These are phyloP conservation scores for Pangasius macronema DNA, from an alignment of 2,797 vertebrate species.

Conservation along the genomic window DNA sequence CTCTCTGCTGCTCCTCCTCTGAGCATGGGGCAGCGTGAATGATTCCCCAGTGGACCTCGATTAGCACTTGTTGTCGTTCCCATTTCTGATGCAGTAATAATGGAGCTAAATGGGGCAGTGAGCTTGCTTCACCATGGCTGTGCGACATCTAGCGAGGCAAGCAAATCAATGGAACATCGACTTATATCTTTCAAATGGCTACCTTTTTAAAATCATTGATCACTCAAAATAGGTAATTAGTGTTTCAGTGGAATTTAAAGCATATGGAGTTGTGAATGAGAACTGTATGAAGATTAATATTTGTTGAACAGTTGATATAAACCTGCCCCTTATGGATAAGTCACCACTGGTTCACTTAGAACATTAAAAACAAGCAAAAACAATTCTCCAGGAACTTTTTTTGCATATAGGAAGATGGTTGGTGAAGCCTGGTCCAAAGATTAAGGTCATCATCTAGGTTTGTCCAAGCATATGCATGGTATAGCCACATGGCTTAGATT, in stretches of 20 bases:
- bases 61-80: background rate
- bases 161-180: background rate
- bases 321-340: background rate
- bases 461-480: background rate
- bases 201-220: background rate
- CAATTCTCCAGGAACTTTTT: background rate
- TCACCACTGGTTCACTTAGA: background rate
- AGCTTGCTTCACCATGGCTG: background rate
- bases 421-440: background rate
- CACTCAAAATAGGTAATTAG: background rate
- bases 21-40: background rate
- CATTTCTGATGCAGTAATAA: background rate
- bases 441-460: background rate
- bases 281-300: background rate
- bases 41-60: background rate
- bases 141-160: background rate
- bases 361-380: background rate
- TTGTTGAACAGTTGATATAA: background rate
- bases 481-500: background rate
- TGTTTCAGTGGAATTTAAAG: background rate
- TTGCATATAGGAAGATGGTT: background rate
- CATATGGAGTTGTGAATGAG: background rate
- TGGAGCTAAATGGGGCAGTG: background rate
- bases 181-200: background rate
- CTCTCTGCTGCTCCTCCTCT: background rate